Base-by-base conservation (phyloP, 2,888 invertebrate genomes). In the Drosophila phalerata region DNA sequence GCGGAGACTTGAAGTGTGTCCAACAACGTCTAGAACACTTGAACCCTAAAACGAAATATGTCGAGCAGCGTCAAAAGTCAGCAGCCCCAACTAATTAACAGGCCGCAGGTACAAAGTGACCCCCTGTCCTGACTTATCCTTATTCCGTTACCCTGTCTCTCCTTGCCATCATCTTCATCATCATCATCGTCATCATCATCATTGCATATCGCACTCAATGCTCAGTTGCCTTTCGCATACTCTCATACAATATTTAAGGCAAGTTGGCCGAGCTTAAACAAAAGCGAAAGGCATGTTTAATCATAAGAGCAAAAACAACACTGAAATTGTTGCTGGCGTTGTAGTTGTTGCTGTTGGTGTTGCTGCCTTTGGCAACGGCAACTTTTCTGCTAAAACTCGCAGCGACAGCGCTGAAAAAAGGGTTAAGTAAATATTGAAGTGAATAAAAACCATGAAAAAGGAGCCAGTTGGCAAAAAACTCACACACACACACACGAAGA, bases 401-500 rank as follows among this genome's bases (percentile, higher is more conserved):
- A 72, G 73, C 71, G 66, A 72, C 66, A 47, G 64, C 56, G 55
- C 47, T 68, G 47, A 74, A 68, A 80, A 89, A 86, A 89, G 89
- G 85, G 86, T 89, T 86, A 89, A 89, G 89, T 85, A 85, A 86
- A 86, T 89, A 86, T 89, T 86, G 89, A 79, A 79, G 79, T 85
- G 81, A 80, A 89, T 87, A 88, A 85, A 86, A 87, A 81, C 81
- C 85, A 81, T 86, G 81, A 88, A 81, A 85, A 74, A 73, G 77
- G 71, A 87, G 67, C 74, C 71, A 71, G 71, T 69, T 69, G 77
- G 77, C 70, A 77, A 73, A 73, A 73, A 75, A 57, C 64, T 61
- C 32, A 64, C 53, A 79, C 55, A 77, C 52, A 58, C 42, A 47
- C 40, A 66, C 57, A 67, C 28, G 17, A 30, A 60, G 48, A 58